A percentile compares a stretch with the other conserved stretches of the same genome.
phyloP scores from a whole-genome alignment of 2,797 vertebrate genomes.

The Orientallactaga sibirica region DNA sequence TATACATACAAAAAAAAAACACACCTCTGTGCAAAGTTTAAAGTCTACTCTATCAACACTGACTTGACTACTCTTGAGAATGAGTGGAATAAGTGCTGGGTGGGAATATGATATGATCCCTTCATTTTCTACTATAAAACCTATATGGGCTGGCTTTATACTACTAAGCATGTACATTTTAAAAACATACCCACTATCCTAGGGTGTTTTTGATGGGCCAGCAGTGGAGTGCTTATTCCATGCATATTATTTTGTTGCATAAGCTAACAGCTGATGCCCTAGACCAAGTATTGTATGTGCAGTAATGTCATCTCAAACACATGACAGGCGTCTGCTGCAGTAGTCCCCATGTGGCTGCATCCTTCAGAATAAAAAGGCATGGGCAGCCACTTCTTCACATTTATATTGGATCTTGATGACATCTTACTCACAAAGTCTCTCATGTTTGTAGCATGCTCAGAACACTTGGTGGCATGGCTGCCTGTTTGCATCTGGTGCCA shows the following conservation, averaged over 20 bases:
- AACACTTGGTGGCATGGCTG: conserved; percentile 60
- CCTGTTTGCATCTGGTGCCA: conserved; percentile 68
- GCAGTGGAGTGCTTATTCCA: conserved; percentile 7
- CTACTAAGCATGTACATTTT: background rate
- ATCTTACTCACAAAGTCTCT: background rate
- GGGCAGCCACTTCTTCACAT: background rate
- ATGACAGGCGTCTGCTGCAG: background rate
- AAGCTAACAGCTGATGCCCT: conserved; percentile 40
- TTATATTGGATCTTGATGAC: background rate
- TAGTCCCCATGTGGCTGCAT: background rate
- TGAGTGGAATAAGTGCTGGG: background rate
- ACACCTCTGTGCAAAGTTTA: background rate
- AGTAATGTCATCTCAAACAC: background rate
- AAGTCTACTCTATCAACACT: background rate
- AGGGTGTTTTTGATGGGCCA: conserved; percentile 53
- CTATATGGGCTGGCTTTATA: background rate
- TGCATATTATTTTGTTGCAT: conserved; percentile 51
- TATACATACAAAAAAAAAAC: background rate
- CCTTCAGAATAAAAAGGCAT: background rate
- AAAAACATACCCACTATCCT: background rate
- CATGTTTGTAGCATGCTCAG: background rate
- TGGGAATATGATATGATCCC: background rate
- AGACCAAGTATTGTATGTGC: background rate
- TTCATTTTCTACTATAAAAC: conserved; percentile 18
- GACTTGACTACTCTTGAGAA: background rate